A percentile compares a stretch with the other conserved stretches of the same genome.
Conservation (phyloP, 1,140 invertebrate genomes). For the Homarus americanus region DNA sequence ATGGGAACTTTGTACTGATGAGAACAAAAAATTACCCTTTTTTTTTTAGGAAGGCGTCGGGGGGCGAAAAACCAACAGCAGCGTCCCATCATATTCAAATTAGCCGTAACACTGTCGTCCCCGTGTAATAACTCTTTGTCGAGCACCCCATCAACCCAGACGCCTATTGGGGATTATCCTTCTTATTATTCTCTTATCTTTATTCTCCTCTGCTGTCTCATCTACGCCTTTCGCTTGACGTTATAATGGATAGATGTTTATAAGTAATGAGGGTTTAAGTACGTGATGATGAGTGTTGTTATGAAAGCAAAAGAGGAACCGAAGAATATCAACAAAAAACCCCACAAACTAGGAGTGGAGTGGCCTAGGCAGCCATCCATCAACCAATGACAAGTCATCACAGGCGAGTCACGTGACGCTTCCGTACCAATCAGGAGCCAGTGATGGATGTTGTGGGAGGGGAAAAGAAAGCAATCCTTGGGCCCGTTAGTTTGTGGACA, state of each 20-base stretch:
- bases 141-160: not conserved
- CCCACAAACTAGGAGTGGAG: not conserved
- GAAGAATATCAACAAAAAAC: not conserved
- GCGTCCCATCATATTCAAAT: constrained; percentile 65
- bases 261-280: not conserved
- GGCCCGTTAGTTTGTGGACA: not conserved
- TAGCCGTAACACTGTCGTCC: constrained; percentile 57
- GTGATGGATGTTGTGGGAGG: constrained; percentile 63
- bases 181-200: not conserved
- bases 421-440: constrained; percentile 73
- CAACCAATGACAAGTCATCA: constrained; percentile 74
- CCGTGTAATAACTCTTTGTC: constrained; percentile 46
- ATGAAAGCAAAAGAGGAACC: not conserved
- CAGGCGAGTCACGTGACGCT: constrained; percentile 73
- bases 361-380: constrained; percentile 52
- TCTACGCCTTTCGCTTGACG: not conserved
- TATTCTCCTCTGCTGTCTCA: not conserved
- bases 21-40: too few relatives aligned
- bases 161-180: not conserved
- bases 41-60: too few relatives aligned
- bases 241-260: not conserved
- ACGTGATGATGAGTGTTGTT: not conserved
- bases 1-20: constrained; percentile 17
- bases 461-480: constrained; percentile 17
- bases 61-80: not conserved